Evolutionary conservation across 64 coral and sea anemone species (phyloP).

Genomic region (Montipora cactus): DNA sequence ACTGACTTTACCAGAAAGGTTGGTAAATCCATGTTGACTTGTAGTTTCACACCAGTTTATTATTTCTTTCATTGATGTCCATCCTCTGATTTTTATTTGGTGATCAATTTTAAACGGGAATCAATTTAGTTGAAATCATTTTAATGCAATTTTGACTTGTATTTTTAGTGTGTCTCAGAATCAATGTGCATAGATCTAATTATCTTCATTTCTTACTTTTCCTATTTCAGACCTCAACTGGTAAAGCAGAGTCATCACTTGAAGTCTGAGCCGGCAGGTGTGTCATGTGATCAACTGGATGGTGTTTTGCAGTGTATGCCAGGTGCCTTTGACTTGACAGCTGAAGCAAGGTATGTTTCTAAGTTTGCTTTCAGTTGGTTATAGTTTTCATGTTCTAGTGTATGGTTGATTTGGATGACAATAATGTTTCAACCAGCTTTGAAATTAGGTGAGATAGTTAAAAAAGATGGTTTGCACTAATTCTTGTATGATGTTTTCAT

Average conservation of each 20-base stretch:
- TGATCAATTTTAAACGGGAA: too few relatives aligned
- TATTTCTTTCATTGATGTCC: neutral
- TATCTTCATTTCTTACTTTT: neutral
- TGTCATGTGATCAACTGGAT: slow-evolving; percentile 10
- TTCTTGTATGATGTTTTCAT: too few relatives aligned
- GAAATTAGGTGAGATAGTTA: too few relatives aligned
- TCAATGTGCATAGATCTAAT: too few relatives aligned
- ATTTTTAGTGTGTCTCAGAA: too few relatives aligned
- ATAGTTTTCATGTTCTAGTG: too few relatives aligned
- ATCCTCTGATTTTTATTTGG: too few relatives aligned
- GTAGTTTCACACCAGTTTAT: neutral
- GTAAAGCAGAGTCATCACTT: slow-evolving; percentile 80
- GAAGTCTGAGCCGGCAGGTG: slow-evolving; percentile 4
- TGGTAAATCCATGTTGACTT: neutral
- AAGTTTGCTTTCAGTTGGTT: neutral
- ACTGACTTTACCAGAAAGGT: slow-evolving; percentile 83
- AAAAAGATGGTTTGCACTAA: too few relatives aligned
- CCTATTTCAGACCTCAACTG: slow-evolving; percentile 48
- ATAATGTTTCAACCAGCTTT: too few relatives aligned
- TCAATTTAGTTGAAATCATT: too few relatives aligned
- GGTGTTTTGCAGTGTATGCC: slow-evolving; percentile 53
- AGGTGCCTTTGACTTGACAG: slow-evolving; percentile 32
- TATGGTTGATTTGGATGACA: too few relatives aligned
- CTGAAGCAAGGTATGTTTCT: slow-evolving; percentile 16
- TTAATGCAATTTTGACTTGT: too few relatives aligned